Percentiles rank a stretch among this genome's conserved stretches.
Conservation (phyloP, 2,888 invertebrate species). For the Chromoteleia sp. region DNA sequence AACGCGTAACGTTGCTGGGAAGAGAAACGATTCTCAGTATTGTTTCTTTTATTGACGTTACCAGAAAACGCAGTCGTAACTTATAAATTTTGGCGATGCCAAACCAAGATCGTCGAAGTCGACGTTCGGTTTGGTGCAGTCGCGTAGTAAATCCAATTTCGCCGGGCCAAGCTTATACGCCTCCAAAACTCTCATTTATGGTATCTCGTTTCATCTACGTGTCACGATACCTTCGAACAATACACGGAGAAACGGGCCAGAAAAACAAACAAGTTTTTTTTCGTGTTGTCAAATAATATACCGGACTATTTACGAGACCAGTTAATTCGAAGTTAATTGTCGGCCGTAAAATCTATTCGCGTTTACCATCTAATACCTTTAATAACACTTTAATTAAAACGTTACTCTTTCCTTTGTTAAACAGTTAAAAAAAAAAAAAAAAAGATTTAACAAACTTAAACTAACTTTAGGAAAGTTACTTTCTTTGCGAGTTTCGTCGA, state of each 20-base stretch:
- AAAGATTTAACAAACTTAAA: neutral
- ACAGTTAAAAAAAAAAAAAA: neutral
- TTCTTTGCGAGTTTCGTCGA: conserved; percentile 3
- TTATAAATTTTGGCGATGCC: conserved; percentile 45
- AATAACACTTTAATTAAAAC: neutral
- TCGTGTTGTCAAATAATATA: neutral
- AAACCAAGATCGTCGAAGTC: conserved; percentile 1
- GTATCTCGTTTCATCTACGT: conserved; percentile 59
- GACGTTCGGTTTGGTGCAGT: conserved; percentile 25
- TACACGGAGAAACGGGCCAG: conserved; percentile 9
- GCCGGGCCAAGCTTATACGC: conserved; percentile 40
- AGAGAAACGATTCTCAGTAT: conserved; percentile 3
- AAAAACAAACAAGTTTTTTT: conserved; percentile 46
- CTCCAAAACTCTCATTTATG: conserved; percentile 58
- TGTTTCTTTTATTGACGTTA: conserved; percentile 39
- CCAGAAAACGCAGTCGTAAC: conserved; percentile 38
- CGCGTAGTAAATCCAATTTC: conserved; percentile 57
- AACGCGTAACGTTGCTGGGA: too few relatives aligned
- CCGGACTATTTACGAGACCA: conserved; percentile 14
- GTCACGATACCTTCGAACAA: conserved; percentile 48
- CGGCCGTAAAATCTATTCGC: neutral
- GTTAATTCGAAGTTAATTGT: conserved; percentile 4
- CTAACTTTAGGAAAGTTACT: neutral
- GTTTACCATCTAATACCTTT: neutral
- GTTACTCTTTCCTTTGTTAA: neutral